Base-by-base conservation (phyloP, 2,888 invertebrate species). In the Tortrix viridana region DNA sequence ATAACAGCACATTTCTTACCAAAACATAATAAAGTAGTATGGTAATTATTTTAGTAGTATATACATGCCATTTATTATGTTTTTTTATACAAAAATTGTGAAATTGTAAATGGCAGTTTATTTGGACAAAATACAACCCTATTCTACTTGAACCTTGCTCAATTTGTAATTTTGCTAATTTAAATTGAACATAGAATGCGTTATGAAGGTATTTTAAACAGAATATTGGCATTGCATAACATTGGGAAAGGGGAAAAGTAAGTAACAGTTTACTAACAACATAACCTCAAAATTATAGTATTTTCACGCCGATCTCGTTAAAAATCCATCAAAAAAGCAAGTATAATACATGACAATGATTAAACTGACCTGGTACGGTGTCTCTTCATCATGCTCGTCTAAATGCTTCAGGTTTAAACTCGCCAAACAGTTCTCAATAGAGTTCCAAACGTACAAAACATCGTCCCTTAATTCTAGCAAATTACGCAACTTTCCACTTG, bases 361-460 rank as follows among this genome's bases (percentile, higher is more conserved):
- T 62, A 65, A 77, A 43, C 60, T 75, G 79, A 95, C 95, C 93
- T 95, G 95, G 77, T 94, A 94, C 23, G 90, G 84, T 47, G 93
- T 88, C 60, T 93, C 90, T 60, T 93, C 92, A 32, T 80, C 84
- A 69, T 86, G 77, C 74, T 86, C 86, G 77, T 93, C 83, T 75
- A 92, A 73, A 78, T 88, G 79, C 78, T 87, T 91, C 67, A 95
- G 71, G 79, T 95, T 95, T 68, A 95, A 82, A 65, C 94, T 92
- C 72, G 94, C 86, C 66, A 95, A 89, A 80, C 94, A 95, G 76
- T 93, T 94, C 79, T 95, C 94, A 61, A 91, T 84, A 1, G 93
- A 89, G 76, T 94, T 93, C 96, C 95, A 96, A 71, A 94, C 91
- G 75, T 94, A 96, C 60, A 95, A 84, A 71, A 95, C 93, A 81